Conservation (phyloP, 2,888 invertebrate genomes). For the Cheilosia scutellata region DNA sequence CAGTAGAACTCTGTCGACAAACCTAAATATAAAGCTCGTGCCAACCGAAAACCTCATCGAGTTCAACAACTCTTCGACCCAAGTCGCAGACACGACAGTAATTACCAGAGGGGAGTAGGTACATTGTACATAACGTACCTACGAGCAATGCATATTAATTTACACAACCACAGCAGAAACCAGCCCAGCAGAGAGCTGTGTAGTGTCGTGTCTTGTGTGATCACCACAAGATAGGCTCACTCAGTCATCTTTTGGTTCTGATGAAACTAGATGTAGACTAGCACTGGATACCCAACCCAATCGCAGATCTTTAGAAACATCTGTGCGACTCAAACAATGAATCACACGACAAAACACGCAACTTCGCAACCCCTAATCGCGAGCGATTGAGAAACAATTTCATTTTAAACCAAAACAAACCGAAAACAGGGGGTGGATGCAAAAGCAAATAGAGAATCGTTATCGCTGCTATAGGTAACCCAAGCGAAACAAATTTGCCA, state of each 20-base stretch:
- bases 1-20: too few relatives aligned
- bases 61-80: constrained; percentile 36
- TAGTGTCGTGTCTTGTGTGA: constrained; percentile 9
- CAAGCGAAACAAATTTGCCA: constrained; percentile 1
- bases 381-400: background rate
- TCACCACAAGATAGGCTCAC: constrained; percentile 5
- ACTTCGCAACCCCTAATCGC: constrained; percentile 1
- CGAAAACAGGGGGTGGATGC: constrained; percentile 47
- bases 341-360: background rate
- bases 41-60: background rate
- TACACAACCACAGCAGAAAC: constrained; percentile 3
- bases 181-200: background rate
- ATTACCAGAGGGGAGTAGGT: constrained; percentile 3
- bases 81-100: constrained; percentile 12
- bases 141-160: constrained; percentile 37
- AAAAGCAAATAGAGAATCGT: background rate
- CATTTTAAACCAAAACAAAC: background rate
- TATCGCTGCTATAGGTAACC: background rate
- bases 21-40: background rate
- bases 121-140: background rate
- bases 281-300: background rate
- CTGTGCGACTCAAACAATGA: background rate
- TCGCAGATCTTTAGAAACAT: background rate
- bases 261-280: background rate
- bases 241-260: background rate